Evolutionary conservation across 2,888 invertebrate genomes (phyloP).

Genomic region (Galeruca laticollis): DNA sequence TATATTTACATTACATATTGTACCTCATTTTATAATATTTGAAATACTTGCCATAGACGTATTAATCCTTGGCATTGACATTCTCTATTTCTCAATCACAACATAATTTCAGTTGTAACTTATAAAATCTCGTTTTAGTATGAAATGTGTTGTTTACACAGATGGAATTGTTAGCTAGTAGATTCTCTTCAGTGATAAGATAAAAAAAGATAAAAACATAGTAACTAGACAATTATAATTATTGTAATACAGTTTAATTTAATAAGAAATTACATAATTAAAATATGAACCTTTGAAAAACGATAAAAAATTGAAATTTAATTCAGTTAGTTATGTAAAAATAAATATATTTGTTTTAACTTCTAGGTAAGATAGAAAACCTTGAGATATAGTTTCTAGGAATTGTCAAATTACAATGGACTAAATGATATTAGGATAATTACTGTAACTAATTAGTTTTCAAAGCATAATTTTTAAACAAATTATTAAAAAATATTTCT

Average conservation of each 20-base stretch:
- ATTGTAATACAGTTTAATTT: background rate
- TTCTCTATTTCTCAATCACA: background rate
- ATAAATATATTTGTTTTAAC: too few species aligned
- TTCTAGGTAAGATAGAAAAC: too few species aligned
- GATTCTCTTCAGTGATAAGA: conserved; percentile 12
- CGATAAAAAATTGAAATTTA: too few species aligned
- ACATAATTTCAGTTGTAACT: background rate
- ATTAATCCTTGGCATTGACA: background rate
- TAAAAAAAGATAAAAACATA: conserved; percentile 15
- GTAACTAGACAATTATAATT: background rate
- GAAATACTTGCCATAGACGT: conserved; percentile 19
- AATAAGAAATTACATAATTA: background rate
- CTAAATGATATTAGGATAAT: too few species aligned
- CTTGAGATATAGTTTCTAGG: too few species aligned
- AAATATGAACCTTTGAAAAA: too few species aligned
- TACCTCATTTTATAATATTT: background rate
- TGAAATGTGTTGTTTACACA: conserved; percentile 1
- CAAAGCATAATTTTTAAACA: too few species aligned
- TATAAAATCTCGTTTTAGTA: background rate
- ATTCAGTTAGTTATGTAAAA: too few species aligned
- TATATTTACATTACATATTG: background rate
- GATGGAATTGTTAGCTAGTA: conserved; percentile 1
- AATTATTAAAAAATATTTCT: too few species aligned
- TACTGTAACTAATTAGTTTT: too few species aligned
- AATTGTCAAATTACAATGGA: too few species aligned